Conservation (phyloP, 1,140 invertebrate genomes). For the Semibalanus balanoides region DNA sequence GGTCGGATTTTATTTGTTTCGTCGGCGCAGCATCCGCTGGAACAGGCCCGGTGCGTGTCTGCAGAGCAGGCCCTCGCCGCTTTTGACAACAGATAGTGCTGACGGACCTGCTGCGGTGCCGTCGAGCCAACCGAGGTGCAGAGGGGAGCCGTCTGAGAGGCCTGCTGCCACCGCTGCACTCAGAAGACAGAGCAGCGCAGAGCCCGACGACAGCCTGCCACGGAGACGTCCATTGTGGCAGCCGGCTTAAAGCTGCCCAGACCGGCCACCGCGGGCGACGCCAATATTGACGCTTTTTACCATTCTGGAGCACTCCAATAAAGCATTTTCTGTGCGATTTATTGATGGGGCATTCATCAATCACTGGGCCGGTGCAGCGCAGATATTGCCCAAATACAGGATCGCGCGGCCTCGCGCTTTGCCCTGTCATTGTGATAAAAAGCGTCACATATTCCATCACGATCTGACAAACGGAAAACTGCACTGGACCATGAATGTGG, state of each 20-base stretch:
- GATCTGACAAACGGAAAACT: neutral
- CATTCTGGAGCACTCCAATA: neutral
- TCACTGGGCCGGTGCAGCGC: neutral
- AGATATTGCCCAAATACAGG: neutral
- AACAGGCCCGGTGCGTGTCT: neutral
- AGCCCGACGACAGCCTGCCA: too few species aligned
- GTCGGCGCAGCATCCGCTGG: neutral
- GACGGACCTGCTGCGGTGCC: neutral
- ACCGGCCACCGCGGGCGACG: too few species aligned
- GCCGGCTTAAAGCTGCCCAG: neutral
- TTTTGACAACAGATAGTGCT: neutral
- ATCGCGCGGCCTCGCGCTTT: neutral
- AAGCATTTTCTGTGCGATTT: neutral
- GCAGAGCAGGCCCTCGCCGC: neutral
- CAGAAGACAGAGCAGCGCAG: too few species aligned
- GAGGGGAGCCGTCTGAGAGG: neutral
- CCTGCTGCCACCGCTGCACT: too few species aligned
- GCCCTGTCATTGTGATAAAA: constrained; percentile 2
- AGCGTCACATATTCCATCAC: neutral
- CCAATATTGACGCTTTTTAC: neutral
- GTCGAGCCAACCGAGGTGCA: too few species aligned
- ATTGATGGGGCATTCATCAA: neutral
- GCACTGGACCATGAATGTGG: neutral
- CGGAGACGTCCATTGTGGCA: neutral
- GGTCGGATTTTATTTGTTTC: neutral